Evolutionary conservation across 92 coral and sea anemone species (phyloP).

Genomic region (Scolanthus callimorphus): DNA sequence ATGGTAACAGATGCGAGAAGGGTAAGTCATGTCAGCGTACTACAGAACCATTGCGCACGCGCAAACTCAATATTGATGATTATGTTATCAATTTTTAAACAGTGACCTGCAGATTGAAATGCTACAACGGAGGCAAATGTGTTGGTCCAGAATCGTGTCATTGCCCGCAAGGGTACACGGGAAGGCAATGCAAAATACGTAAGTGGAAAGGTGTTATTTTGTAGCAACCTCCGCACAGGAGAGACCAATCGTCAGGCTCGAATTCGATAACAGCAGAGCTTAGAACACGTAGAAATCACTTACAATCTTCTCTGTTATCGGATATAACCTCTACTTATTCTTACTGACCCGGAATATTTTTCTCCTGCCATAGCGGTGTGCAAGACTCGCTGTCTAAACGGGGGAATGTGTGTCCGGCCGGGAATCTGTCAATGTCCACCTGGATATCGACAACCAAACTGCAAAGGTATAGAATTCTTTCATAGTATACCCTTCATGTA

Average conservation of each 20-base stretch:
- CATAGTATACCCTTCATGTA: no score
- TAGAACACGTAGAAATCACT: no score
- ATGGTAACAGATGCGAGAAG: conserved; percentile 75
- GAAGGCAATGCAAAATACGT: conserved; percentile 75
- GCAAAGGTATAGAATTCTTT: conserved; percentile 78
- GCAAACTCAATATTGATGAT: no score
- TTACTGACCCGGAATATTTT: no score
- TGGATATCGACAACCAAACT: conserved; percentile 66
- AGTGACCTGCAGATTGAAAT: conserved; percentile 39
- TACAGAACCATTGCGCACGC: no score
- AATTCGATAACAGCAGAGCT: no score
- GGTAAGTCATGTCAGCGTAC: conserved; percentile 32
- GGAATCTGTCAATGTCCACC: conserved; percentile 66
- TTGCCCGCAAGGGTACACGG: conserved; percentile 72
- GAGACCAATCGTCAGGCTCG: no score
- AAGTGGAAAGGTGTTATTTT: no score
- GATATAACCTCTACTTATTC: no score
- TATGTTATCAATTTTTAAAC: background rate
- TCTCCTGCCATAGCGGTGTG: conserved; percentile 45
- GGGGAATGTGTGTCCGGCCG: conserved; percentile 74
- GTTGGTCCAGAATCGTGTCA: conserved; percentile 63
- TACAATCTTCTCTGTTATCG: no score
- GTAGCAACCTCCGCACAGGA: no score
- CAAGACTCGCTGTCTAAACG: conserved; percentile 58
- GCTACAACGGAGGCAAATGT: conserved; percentile 75